Evolutionary conservation across 2,797 vertebrate species (phyloP).

Genomic region (Emydoidea blandingii): DNA sequence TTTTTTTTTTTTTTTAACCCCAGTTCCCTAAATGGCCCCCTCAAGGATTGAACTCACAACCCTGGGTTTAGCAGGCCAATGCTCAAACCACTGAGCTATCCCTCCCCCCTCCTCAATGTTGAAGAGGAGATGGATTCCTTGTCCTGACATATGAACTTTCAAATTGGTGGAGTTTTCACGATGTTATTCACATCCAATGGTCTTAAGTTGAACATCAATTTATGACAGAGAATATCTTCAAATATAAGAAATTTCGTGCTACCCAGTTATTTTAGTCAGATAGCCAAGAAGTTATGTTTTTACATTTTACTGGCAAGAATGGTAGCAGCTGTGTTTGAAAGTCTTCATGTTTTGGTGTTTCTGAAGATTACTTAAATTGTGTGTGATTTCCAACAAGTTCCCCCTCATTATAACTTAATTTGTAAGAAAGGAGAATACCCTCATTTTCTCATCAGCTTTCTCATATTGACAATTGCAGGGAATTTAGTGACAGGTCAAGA

Average conservation of each 20-base stretch:
- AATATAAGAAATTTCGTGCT: slow-evolving; percentile 18
- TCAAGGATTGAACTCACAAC: no score
- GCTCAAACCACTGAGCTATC: no score
- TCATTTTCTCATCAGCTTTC: neutral
- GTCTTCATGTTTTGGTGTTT: neutral
- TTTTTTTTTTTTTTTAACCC: no score
- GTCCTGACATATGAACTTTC: neutral
- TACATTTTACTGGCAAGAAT: neutral
- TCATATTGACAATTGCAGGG: neutral
- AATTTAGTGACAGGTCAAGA: slow-evolving; percentile 41
- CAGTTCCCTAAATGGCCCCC: no score
- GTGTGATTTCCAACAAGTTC: neutral
- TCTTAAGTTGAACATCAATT: neutral
- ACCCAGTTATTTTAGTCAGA: slow-evolving; percentile 1
- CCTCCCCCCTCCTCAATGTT: neutral
- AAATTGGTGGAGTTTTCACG: slow-evolving; percentile 9
- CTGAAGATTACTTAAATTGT: neutral
- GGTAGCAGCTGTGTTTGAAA: neutral
- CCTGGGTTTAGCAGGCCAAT: no score
- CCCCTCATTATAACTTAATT: neutral
- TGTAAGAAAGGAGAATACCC: neutral
- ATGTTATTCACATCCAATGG: slow-evolving; percentile 15
- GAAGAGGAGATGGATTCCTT: neutral
- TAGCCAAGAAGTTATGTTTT: neutral
- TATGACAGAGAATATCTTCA: neutral